These are phyloP conservation scores for Saccopteryx bilineata DNA, from an alignment of 2,113 vertebrate genomes.

Conservation along the genomic window DNA sequence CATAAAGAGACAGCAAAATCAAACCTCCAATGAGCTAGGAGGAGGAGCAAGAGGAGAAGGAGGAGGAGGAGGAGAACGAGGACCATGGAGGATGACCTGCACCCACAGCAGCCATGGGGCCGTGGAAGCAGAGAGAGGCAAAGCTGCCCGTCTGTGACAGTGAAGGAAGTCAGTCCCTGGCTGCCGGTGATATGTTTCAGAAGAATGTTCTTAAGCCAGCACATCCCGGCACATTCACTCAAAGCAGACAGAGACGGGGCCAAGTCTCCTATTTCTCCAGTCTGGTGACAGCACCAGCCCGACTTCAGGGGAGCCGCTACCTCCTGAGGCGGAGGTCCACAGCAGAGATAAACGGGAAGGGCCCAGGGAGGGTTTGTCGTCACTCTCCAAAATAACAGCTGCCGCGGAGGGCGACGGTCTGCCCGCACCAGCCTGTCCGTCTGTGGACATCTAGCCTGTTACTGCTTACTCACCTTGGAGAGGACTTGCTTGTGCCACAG, in stretches of 20 bases:
- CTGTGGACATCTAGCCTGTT: neutral
- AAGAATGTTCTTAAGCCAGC: neutral
- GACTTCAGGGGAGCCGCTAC: neutral
- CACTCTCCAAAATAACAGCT: neutral
- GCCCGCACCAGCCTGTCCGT: neutral
- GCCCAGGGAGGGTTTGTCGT: neutral
- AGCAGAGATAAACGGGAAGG: constrained; percentile 58
- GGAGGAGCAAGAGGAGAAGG: no score
- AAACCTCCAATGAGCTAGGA: neutral
- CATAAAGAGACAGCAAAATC: neutral
- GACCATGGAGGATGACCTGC: neutral
- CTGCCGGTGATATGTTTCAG: neutral
- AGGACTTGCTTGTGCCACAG: neutral
- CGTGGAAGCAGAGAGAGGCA: neutral
- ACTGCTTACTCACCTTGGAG: fast-evolving
- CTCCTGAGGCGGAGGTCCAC: neutral
- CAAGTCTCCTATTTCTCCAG: neutral
- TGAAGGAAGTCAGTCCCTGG: neutral
- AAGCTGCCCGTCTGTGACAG: neutral
- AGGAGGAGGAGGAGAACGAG: neutral
- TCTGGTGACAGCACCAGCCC: neutral
- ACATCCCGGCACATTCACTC: neutral
- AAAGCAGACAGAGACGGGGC: neutral
- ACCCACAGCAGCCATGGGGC: neutral
- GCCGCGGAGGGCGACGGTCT: fast-evolving